A percentile compares a stretch with the other conserved stretches of the same genome.
These are phyloP conservation scores for Engystomops pustulosus DNA, from an alignment of 2,113 vertebrate species.

Conservation along the genomic window DNA sequence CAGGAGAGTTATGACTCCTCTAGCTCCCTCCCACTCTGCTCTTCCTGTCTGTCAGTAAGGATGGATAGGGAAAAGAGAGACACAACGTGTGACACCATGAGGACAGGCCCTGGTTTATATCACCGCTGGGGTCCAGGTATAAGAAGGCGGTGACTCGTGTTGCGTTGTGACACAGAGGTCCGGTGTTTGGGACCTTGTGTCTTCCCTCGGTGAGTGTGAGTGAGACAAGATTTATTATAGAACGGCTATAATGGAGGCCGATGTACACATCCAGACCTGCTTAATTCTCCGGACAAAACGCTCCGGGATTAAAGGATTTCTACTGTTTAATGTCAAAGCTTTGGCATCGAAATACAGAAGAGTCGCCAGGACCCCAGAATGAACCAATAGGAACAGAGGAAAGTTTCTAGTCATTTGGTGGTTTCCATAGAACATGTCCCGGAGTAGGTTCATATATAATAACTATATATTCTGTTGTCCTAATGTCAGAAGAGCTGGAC, in stretches of 20 bases:
- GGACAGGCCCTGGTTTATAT: too few species aligned
- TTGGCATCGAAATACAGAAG: neutral
- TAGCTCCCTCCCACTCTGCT: too few species aligned
- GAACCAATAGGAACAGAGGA: neutral
- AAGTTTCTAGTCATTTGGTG: too few species aligned
- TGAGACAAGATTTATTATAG: constrained; percentile 6
- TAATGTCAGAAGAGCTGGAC: too few species aligned
- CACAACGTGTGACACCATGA: too few species aligned
- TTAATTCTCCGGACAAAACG: constrained; percentile 12
- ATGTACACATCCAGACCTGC: neutral
- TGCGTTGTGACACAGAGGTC: too few species aligned
- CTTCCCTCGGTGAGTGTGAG: neutral
- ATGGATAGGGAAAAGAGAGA: too few species aligned
- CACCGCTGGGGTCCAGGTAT: neutral
- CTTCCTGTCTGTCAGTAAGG: too few species aligned
- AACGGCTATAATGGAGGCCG: neutral
- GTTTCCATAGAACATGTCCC: too few species aligned
- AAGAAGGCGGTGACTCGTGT: neutral
- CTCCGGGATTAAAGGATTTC: constrained; percentile 19
- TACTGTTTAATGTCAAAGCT: constrained; percentile 16
- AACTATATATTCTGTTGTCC: too few species aligned
- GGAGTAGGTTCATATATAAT: too few species aligned
- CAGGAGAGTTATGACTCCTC: too few species aligned
- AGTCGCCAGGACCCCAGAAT: neutral
- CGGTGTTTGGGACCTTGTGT: neutral